Conservation (phyloP, 2,113 vertebrate genomes). For the Psittacus erithacus region DNA sequence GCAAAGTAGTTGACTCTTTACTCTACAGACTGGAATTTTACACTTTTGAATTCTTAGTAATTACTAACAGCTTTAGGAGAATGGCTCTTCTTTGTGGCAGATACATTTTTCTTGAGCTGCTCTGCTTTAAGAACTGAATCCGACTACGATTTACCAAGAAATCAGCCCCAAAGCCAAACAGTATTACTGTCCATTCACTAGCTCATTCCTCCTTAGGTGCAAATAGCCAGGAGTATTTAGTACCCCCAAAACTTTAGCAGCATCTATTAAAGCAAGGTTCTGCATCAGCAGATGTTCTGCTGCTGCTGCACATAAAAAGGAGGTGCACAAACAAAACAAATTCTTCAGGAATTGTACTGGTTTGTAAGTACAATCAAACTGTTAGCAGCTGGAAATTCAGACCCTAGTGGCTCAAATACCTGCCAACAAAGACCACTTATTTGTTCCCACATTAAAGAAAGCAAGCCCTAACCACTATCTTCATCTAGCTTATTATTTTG, state of each 20-base stretch:
- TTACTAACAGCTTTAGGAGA: neutral
- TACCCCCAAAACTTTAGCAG: neutral
- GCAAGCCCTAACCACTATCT: neutral
- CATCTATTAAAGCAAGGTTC: neutral
- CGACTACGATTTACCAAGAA: neutral
- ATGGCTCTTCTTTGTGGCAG: neutral
- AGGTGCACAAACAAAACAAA: neutral
- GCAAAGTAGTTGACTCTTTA: neutral
- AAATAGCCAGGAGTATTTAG: neutral
- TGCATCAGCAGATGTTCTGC: neutral
- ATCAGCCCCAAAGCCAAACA: neutral
- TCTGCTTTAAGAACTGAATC: neutral
- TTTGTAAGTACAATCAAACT: neutral
- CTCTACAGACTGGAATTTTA: neutral
- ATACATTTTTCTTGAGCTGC: neutral
- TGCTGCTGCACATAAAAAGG: neutral
- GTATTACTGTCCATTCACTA: neutral
- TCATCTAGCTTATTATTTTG: neutral
- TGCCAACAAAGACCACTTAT: neutral
- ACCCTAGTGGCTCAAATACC: neutral
- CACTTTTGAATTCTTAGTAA: neutral
- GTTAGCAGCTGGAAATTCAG: neutral
- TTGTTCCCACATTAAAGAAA: neutral
- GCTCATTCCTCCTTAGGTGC: neutral
- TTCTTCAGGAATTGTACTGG: neutral